phyloP scores from a whole-genome alignment of 2,113 vertebrate species.

The Tachycineta bicolor region DNA sequence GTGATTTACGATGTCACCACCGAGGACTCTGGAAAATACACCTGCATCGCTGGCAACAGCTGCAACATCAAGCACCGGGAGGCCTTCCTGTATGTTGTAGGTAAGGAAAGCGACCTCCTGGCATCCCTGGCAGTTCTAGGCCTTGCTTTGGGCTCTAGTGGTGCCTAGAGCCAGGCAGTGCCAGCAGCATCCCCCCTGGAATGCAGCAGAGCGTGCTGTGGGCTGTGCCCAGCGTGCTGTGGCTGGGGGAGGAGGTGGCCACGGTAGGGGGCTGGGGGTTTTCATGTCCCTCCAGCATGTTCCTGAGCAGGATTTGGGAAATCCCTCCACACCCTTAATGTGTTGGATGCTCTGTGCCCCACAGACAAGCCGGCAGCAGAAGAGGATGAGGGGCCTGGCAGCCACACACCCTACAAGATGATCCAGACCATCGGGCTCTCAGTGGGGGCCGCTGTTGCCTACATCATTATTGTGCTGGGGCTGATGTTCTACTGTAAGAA shows the following conservation, averaged over 20 bases:
- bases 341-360: background rate
- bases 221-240: accelerated
- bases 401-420: slow-evolving; percentile 94
- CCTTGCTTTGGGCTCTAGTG: background rate
- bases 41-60: slow-evolving; percentile 94
- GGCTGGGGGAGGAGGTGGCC: background rate
- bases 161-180: background rate
- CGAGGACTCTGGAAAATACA: slow-evolving; percentile 91
- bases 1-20: slow-evolving; percentile 88
- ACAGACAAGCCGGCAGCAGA: slow-evolving; percentile 84
- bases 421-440: slow-evolving; percentile 97
- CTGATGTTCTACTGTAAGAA: slow-evolving; percentile 99
- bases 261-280: background rate
- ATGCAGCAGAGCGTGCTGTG: background rate
- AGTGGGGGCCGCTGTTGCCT: slow-evolving; percentile 93
- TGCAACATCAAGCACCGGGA: slow-evolving; percentile 91
- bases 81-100: slow-evolving; percentile 91
- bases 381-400: slow-evolving; percentile 51
- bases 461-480: slow-evolving; percentile 95
- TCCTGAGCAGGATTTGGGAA: background rate
- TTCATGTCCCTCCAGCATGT: background rate
- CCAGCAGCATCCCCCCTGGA: background rate
- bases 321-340: background rate
- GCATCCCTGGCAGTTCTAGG: background rate
- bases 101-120: slow-evolving; percentile 69